phyloP scores from a whole-genome alignment of 1,140 invertebrate genomes.

The Lepidurus apus region DNA sequence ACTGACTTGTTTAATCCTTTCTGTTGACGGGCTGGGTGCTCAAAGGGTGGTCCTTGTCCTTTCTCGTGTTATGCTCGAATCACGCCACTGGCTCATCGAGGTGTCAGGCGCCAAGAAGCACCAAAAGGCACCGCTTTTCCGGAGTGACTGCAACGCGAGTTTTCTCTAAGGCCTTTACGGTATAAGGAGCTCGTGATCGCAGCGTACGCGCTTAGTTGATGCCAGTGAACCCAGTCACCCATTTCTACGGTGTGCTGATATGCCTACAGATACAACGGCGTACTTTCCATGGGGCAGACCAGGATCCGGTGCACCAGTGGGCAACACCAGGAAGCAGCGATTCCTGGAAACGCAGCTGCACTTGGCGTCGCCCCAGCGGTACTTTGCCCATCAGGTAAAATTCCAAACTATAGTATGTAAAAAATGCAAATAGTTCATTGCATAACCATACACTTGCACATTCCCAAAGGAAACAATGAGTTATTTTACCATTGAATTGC shows the following conservation, averaged over 20 bases:
- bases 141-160: too few relatives aligned
- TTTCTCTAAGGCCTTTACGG: neutral
- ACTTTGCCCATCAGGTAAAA: neutral
- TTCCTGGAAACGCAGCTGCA: slow-evolving; percentile 28
- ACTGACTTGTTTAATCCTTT: neutral
- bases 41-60: neutral
- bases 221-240: too few relatives aligned
- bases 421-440: too few relatives aligned
- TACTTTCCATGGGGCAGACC: slow-evolving; percentile 30
- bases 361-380: neutral
- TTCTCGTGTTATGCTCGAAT: neutral
- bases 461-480: neutral
- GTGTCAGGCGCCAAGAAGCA: slow-evolving; percentile 20
- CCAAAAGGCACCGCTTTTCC: neutral
- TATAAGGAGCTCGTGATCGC: neutral
- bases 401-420: neutral
- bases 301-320: slow-evolving; percentile 24
- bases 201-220: neutral
- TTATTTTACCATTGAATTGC: neutral
- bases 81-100: neutral
- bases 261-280: neutral
- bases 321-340: slow-evolving; percentile 19
- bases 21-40: neutral
- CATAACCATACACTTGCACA: too few relatives aligned
- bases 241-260: neutral